Evolutionary conservation across 2,797 vertebrate species (phyloP), one percentile per base, ranked within the genome.

Genomic region (Pitangus sulphuratus): DNA sequence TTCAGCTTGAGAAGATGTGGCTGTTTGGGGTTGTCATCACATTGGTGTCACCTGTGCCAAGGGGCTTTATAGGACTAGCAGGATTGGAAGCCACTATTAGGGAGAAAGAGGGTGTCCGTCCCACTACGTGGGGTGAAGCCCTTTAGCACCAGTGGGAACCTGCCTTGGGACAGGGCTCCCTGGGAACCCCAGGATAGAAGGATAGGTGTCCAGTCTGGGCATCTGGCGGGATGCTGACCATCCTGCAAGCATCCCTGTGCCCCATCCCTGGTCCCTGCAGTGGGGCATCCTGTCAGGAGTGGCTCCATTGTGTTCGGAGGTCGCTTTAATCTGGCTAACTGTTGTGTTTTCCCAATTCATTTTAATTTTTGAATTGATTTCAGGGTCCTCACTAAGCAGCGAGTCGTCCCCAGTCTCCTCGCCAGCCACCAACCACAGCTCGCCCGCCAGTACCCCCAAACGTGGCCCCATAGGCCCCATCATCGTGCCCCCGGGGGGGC

Each of bases 321-420:
- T 4, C 0, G 1, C 0, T 33, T 79, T 31, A 40, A 21, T 1
- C 35, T 56, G 1, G 4, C 4, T 30, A 3, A 8, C 19, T 4
- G 31, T 56, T 8, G 9, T 28, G 44, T 37, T 54, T 8, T 3
- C 21, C 47, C 13, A 5, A 11, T 11, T 69, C 11, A 17, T 1
- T n/a, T 39, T 26, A 0, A 8, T 18, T 60, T 31, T 24, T 22
- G 8, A 1, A 31, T 8, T 1, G 22, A 31, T 81, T 40, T 66
- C 79, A 98, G 99, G 99, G 20, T 99, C 99, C 54, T 99, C 99
- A 37, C 99, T 99, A 98, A 99, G 99, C 98, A 99, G 98, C 24
- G 99, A 99, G 96, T 99, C 99, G 2, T 99, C 99, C 71, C 99
- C 99, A 0, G 99, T 99, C 95, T 99, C 99, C 47, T 99, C 99